Evolutionary conservation across 2,113 vertebrate genomes (phyloP).

Genomic region (Serilophus lunatus): DNA sequence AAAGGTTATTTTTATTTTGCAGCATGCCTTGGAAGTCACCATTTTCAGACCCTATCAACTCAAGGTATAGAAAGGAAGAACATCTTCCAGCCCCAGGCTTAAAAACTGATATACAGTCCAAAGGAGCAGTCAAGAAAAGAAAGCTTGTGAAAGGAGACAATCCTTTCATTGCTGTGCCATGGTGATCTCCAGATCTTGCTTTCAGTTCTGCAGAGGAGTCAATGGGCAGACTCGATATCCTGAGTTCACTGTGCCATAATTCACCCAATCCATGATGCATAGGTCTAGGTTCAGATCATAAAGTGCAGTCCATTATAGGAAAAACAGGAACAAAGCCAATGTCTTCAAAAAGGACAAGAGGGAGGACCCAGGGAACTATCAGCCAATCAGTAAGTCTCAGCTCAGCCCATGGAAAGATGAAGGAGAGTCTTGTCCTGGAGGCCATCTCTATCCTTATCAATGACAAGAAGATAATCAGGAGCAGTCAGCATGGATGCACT

Average conservation of each 20-base stretch:
- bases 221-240: background rate
- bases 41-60: background rate
- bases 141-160: background rate
- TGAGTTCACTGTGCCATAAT: background rate
- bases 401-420: background rate
- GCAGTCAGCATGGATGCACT: background rate
- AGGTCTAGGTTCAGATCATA: background rate
- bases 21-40: background rate
- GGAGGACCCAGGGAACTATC: background rate
- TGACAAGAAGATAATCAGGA: background rate
- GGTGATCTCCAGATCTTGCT: background rate
- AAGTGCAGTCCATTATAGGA: background rate
- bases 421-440: accelerated
- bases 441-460: background rate
- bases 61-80: background rate
- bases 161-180: background rate
- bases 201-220: background rate
- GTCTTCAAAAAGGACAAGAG: background rate
- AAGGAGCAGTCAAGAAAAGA: background rate
- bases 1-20: background rate
- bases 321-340: background rate
- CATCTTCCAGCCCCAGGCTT: background rate
- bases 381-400: background rate
- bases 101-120: background rate
- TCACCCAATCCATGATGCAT: background rate